Conservation (phyloP, 2,113 vertebrate genomes). For the Sardina pilchardus region DNA sequence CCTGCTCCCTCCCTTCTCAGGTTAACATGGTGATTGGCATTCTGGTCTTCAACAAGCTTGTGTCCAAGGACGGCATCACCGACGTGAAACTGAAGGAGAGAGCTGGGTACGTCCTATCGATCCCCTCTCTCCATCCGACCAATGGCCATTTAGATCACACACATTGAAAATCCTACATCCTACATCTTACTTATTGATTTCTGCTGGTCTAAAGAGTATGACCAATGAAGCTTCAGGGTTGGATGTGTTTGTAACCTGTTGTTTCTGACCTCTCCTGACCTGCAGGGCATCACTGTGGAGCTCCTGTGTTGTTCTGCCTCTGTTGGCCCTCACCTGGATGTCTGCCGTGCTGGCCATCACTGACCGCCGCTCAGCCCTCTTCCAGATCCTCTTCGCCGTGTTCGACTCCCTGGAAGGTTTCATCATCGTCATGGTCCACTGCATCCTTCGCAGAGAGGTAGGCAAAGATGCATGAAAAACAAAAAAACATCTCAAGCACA, state of each 20-base stretch:
- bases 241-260: constrained; percentile 53
- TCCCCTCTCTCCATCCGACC: not conserved
- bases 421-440: constrained; percentile 98
- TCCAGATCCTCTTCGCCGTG: constrained; percentile 97
- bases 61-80: constrained; percentile 98
- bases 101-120: constrained; percentile 86
- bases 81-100: constrained; percentile 99
- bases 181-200: not conserved
- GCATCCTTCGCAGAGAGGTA: constrained; percentile 94
- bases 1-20: constrained; percentile 73
- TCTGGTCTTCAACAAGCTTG: constrained; percentile 99
- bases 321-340: constrained; percentile 98
- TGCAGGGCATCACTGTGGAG: constrained; percentile 96
- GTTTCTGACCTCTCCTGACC: constrained; percentile 5
- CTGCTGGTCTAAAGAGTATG: not conserved
- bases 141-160: not conserved
- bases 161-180: not conserved
- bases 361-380: constrained; percentile 94
- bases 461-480: constrained; percentile 30
- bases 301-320: constrained; percentile 94
- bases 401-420: constrained; percentile 98
- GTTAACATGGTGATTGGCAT: constrained; percentile 99
- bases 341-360: constrained; percentile 96
- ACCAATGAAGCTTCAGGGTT: constrained; percentile 17
- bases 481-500: not conserved